phyloP scores from a whole-genome alignment of 2,113 vertebrate genomes.

The Misgurnus mizolepis region DNA sequence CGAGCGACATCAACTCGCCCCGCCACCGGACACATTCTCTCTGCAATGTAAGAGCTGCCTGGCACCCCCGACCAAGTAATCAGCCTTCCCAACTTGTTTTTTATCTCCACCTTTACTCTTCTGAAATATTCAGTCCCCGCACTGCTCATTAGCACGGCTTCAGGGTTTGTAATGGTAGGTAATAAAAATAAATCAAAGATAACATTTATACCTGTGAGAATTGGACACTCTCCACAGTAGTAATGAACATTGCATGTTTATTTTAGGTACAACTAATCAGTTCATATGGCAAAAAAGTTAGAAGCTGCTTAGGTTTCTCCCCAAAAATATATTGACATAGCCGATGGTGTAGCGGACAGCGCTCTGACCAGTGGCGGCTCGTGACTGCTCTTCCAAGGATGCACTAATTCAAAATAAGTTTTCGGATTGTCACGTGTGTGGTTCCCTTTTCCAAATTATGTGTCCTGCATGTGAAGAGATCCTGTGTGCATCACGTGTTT shows the following conservation, averaged over 20 bases:
- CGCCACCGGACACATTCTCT: constrained; percentile 88
- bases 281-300: background rate
- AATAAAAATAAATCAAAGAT: constrained; percentile 1
- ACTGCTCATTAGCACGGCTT: constrained; percentile 45
- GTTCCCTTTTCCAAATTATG: no score
- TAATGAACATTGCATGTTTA: background rate
- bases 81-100: constrained; percentile 51
- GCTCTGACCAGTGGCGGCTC: no score
- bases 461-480: no score
- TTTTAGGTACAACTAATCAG: background rate
- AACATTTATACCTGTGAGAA: background rate
- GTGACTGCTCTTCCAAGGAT: no score
- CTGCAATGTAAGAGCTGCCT: constrained; percentile 85
- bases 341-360: no score
- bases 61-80: constrained; percentile 59
- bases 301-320: background rate
- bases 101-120: constrained; percentile 34
- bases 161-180: constrained; percentile 1
- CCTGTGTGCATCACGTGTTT: no score
- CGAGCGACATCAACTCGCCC: constrained; percentile 89
- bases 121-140: constrained; percentile 26
- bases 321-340: background rate
- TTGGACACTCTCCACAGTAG: background rate
- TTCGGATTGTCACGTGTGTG: no score
- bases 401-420: no score